phyloP scores from a whole-genome alignment of 2,888 invertebrate genomes.

The Uloborus plumipes region DNA sequence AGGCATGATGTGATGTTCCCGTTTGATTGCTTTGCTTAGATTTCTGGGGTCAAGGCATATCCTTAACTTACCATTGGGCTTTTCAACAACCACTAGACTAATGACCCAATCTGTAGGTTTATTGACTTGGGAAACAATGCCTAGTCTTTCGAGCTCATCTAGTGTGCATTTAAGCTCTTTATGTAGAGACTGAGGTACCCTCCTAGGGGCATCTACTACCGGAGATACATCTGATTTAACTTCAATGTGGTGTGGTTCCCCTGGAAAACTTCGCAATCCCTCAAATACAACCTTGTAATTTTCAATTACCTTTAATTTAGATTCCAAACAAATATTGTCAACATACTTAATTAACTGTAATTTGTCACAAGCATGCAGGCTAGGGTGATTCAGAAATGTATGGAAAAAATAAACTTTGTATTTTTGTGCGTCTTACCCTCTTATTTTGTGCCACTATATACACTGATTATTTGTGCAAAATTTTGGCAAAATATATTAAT shows the following conservation, averaged over 20 bases:
- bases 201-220: background rate
- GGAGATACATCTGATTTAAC: background rate
- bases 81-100: background rate
- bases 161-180: too few species aligned
- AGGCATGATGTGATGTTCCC: slow-evolving; percentile 3
- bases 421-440: too few species aligned
- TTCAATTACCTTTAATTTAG: background rate
- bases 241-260: slow-evolving; percentile 1
- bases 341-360: background rate
- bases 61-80: background rate
- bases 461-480: too few species aligned
- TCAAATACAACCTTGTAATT: background rate
- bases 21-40: background rate
- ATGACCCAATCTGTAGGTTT: too few species aligned
- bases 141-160: too few species aligned
- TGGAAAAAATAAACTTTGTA: too few species aligned
- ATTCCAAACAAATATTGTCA: background rate
- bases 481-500: too few species aligned
- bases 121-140: too few species aligned
- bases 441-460: too few species aligned
- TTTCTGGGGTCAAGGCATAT: slow-evolving; percentile 6
- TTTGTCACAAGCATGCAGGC: background rate
- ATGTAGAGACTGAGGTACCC: too few species aligned
- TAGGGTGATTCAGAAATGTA: too few species aligned
- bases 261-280: background rate